These are phyloP conservation scores for Subanguina moxae DNA, from an alignment of 1,140 invertebrate genomes.

Conservation along the genomic window DNA sequence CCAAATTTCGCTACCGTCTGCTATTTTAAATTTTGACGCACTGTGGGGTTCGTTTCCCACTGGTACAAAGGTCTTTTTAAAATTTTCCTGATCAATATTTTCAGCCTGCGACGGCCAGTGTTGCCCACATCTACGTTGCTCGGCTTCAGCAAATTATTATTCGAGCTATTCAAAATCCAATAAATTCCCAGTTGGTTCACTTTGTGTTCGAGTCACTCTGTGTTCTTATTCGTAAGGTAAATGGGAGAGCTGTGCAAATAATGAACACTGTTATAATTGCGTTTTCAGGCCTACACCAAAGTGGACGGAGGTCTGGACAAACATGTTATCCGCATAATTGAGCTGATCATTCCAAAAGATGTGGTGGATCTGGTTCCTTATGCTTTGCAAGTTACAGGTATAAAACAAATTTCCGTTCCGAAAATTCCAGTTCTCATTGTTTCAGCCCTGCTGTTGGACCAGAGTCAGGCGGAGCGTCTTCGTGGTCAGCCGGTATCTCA, in stretches of 20 bases:
- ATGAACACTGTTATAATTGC: not conserved
- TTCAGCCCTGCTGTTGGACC: constrained; percentile 77
- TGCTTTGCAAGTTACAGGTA: constrained; percentile 82
- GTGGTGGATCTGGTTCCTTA: constrained; percentile 85
- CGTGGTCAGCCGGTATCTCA: constrained; percentile 63
- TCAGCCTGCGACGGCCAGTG: constrained; percentile 29
- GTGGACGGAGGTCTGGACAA: constrained; percentile 19
- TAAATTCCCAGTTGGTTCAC: constrained; percentile 63
- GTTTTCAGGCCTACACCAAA: constrained; percentile 33
- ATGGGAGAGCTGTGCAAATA: constrained; percentile 6
- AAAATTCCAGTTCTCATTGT: not conserved
- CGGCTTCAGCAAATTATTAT: constrained; percentile 22
- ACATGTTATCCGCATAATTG: constrained; percentile 38
- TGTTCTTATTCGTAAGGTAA: constrained; percentile 56
- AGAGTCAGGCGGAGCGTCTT: constrained; percentile 63
- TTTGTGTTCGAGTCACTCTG: constrained; percentile 63
- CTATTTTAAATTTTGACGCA: too few relatives aligned
- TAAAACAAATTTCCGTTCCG: not conserved
- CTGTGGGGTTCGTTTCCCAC: not conserved
- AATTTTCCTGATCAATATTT: constrained; percentile 1
- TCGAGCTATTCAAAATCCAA: constrained; percentile 60
- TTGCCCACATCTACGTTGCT: constrained; percentile 28
- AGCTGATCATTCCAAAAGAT: constrained; percentile 35
- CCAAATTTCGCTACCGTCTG: too few relatives aligned
- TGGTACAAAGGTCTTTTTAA: not conserved